Evolutionary conservation across 2,797 vertebrate species (phyloP).

Genomic region (Cygnus olor): DNA sequence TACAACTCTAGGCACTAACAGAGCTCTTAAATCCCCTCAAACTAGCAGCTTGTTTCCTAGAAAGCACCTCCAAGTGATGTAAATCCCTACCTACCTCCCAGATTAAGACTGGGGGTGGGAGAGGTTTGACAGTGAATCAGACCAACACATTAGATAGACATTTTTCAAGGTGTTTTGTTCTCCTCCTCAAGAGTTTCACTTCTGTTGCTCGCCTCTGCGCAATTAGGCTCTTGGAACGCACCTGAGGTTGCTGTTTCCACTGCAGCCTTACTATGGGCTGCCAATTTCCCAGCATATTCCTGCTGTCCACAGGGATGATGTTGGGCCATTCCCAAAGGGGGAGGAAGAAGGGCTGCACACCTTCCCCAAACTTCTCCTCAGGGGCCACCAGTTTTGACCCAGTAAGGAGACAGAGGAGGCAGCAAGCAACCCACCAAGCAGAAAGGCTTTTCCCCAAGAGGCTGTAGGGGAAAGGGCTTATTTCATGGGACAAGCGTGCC

Average conservation of each 20-base stretch:
- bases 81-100: background rate
- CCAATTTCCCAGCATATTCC: background rate
- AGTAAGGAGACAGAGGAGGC: background rate
- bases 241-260: background rate
- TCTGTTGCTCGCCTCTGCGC: background rate
- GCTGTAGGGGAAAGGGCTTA: background rate
- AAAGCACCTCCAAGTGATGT: background rate
- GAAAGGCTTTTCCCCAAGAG: background rate
- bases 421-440: background rate
- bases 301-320: background rate
- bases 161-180: background rate
- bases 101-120: background rate
- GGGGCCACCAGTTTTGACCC: background rate
- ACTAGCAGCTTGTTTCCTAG: background rate
- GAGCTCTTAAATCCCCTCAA: background rate
- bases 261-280: background rate
- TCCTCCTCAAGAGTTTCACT: background rate
- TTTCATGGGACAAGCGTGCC: background rate
- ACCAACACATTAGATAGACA: background rate
- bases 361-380: background rate
- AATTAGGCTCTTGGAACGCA: background rate
- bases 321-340: background rate
- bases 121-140: background rate
- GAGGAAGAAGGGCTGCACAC: background rate
- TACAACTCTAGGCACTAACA: background rate